phyloP scores from a whole-genome alignment of 2,113 vertebrate species.

The Circaetus cinerascens region DNA sequence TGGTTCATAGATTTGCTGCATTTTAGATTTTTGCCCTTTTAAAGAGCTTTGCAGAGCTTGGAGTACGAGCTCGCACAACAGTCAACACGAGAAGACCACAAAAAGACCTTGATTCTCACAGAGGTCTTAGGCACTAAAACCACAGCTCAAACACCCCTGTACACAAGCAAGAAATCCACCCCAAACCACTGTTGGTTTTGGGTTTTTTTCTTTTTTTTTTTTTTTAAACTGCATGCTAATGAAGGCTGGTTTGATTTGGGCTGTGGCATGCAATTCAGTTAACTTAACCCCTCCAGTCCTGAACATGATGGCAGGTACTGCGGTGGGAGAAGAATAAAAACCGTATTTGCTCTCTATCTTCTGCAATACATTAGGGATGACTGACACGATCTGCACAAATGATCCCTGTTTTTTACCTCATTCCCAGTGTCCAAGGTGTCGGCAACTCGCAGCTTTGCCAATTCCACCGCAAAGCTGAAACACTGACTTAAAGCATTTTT shows the following conservation, averaged over 20 bases:
- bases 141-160: accelerated
- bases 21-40: not conserved
- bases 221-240: not conserved
- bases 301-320: not conserved
- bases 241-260: not conserved
- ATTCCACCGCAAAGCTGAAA: not conserved
- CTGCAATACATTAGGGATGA: not conserved
- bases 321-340: not conserved
- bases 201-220: too few species aligned
- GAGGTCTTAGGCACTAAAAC: not conserved
- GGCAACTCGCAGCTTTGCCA: not conserved
- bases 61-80: not conserved
- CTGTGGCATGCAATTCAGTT: not conserved
- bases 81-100: not conserved
- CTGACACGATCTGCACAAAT: not conserved
- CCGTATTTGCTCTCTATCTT: not conserved
- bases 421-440: not conserved
- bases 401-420: not conserved
- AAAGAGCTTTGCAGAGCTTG: not conserved
- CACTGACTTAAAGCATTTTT: not conserved
- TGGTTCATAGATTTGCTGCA: not conserved
- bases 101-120: not conserved
- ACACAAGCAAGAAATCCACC: not conserved
- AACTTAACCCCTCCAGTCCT: not conserved
- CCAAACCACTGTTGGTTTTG: not conserved